Evolutionary conservation across 2,888 invertebrate genomes (phyloP), one percentile per base, ranked within the genome.

Genomic region (Arge pagana): DNA sequence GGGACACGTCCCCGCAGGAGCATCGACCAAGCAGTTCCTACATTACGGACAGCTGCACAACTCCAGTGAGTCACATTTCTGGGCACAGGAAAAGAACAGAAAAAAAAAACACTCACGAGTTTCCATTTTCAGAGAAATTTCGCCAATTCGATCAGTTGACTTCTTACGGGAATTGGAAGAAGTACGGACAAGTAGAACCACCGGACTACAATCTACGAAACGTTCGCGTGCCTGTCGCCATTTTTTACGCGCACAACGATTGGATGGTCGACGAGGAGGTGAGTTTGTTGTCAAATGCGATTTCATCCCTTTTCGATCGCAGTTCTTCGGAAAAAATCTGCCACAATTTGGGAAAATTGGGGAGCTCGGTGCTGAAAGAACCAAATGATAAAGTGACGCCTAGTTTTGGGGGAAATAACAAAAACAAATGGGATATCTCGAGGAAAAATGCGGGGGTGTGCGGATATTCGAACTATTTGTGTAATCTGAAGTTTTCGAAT

Each of bases 241-340:
- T 89, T 2, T 86, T 87, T 67, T 87, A 84, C 67, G 82, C 85
- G 0, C 78, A 79, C 11, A 83, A 81, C 30, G 90, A 90, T 70
- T 85, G 84, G 70, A 66, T 90, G 48, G 82, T 88, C 0, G 78
- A 79, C 57, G 68, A 70, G 1, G 70, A 49, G 41, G 68, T 67
- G 55, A 57, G 42, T 28, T n/a, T n/a, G n/a, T n/a, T n/a, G n/a
- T n/a, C n/a, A n/a, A n/a, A n/a, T n/a, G 36, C n/a, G n/a, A n/a
- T n/a, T n/a, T n/a, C n/a, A n/a, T n/a, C n/a, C n/a, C n/a, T n/a
- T n/a, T n/a, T n/a, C n/a, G n/a, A n/a, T n/a, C n/a, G n/a, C n/a
- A n/a, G n/a, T n/a, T n/a, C n/a, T n/a, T n/a, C n/a, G n/a, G n/a
- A n/a, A n/a, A n/a, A n/a, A n/a, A n/a, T n/a, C n/a, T n/a, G n/a